phyloP scores from a whole-genome alignment of 2,888 invertebrate species.

The Dinocampus coccinellae region DNA sequence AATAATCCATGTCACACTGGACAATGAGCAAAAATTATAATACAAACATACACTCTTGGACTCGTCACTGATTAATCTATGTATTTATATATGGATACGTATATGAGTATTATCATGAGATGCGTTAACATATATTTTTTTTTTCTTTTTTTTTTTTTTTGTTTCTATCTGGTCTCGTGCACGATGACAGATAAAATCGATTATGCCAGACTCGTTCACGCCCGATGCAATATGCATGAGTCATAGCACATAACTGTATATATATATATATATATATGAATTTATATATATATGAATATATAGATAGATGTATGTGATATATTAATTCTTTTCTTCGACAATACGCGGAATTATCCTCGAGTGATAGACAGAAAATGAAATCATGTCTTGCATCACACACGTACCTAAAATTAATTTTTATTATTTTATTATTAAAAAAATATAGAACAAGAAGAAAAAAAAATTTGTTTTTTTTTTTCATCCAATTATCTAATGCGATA shows the following conservation, averaged over 20 bases:
- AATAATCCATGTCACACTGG: neutral
- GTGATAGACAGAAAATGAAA: slow-evolving; percentile 20
- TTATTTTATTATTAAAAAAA: neutral
- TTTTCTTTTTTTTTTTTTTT: slow-evolving; percentile 9
- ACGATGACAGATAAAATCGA: slow-evolving; percentile 48
- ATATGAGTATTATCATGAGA: neutral
- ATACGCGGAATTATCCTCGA: slow-evolving; percentile 38
- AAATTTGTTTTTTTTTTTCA: neutral
- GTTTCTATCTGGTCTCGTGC: slow-evolving; percentile 22
- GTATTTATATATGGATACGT: neutral
- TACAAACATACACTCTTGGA: neutral
- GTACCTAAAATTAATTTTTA: neutral
- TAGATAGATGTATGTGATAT: neutral
- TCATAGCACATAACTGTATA: slow-evolving; percentile 35
- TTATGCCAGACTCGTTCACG: slow-evolving; percentile 47
- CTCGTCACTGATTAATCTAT: neutral
- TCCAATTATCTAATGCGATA: neutral
- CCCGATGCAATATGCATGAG: slow-evolving; percentile 50
- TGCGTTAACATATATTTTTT: neutral
- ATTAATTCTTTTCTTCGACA: slow-evolving; percentile 42
- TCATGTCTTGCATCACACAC: neutral
- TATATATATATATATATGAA: slow-evolving; percentile 26
- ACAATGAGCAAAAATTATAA: too few relatives aligned
- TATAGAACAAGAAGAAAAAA: neutral
- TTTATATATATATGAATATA: slow-evolving; percentile 33